phyloP scores from a whole-genome alignment of 2,113 vertebrate genomes.

The Platysteira castanea region DNA sequence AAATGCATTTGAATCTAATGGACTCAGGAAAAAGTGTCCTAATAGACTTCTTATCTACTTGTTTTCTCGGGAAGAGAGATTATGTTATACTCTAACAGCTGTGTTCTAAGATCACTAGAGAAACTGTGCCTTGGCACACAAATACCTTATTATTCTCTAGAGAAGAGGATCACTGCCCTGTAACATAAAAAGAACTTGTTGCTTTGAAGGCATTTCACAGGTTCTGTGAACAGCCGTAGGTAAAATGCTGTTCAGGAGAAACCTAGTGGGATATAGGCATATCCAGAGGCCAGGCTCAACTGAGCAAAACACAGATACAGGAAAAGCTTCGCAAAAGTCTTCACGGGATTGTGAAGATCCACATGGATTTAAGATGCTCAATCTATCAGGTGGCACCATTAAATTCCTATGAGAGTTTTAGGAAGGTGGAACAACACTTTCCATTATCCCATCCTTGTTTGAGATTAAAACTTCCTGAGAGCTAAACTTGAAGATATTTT shows the following conservation, averaged over 20 bases:
- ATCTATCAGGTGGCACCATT: not conserved
- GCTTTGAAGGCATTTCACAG: not conserved
- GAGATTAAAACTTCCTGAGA: not conserved
- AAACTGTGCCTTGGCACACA: not conserved
- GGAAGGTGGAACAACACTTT: not conserved
- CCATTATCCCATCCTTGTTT: not conserved
- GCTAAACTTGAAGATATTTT: not conserved
- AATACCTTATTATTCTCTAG: not conserved
- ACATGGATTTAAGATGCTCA: not conserved
- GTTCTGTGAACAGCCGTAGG: not conserved
- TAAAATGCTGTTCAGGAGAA: not conserved
- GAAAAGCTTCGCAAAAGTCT: not conserved
- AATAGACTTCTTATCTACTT: not conserved
- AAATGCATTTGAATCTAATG: not conserved
- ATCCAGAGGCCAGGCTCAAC: not conserved
- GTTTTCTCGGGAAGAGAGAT: not conserved
- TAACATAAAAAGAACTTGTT: not conserved
- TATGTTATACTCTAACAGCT: not conserved
- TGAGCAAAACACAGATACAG: not conserved
- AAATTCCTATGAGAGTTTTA: not conserved
- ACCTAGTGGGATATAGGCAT: not conserved
- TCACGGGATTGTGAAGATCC: not conserved
- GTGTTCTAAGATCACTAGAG: not conserved
- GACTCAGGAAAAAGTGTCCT: not conserved
- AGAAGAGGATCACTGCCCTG: not conserved